Percentiles rank a stretch among this genome's conserved stretches.
Evolutionary conservation across 1,140 invertebrate species (phyloP).

Genomic region (Pogonus chalceus): DNA sequence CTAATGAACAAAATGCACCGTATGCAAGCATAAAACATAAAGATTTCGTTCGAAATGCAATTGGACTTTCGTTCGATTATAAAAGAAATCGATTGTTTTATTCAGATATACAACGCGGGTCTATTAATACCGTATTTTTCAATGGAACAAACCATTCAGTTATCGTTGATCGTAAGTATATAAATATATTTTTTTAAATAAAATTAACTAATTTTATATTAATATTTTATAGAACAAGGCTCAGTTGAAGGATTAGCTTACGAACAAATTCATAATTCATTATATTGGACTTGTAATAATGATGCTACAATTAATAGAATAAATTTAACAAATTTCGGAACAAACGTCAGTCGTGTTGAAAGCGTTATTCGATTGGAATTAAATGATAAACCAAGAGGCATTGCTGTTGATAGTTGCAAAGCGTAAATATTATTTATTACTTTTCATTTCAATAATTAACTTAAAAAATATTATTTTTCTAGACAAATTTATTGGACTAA

Average conservation of each 20-base stretch:
- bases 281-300: conserved; percentile 82
- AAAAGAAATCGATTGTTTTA: conserved; percentile 61
- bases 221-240: conserved; percentile 46
- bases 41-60: conserved; percentile 68
- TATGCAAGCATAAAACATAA: conserved; percentile 61
- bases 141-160: conserved; percentile 63
- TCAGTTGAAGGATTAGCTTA: conserved; percentile 77
- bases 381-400: conserved; percentile 71
- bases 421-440: conserved; percentile 35
- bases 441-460: background rate
- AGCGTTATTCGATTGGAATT: conserved; percentile 54
- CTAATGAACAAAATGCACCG: conserved; percentile 62
- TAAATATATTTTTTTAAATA: conserved; percentile 10
- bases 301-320: conserved; percentile 62
- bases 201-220: background rate
- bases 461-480: conserved; percentile 13
- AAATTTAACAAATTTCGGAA: conserved; percentile 35
- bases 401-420: conserved; percentile 71
- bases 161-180: conserved; percentile 53
- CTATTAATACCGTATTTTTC: conserved; percentile 74
- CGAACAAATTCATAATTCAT: conserved; percentile 48
- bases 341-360: conserved; percentile 38
- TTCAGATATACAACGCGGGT: conserved; percentile 76
- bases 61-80: conserved; percentile 75
- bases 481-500: conserved; percentile 72